phyloP scores from a whole-genome alignment of 2,888 invertebrate species.

The Tipula unca region DNA sequence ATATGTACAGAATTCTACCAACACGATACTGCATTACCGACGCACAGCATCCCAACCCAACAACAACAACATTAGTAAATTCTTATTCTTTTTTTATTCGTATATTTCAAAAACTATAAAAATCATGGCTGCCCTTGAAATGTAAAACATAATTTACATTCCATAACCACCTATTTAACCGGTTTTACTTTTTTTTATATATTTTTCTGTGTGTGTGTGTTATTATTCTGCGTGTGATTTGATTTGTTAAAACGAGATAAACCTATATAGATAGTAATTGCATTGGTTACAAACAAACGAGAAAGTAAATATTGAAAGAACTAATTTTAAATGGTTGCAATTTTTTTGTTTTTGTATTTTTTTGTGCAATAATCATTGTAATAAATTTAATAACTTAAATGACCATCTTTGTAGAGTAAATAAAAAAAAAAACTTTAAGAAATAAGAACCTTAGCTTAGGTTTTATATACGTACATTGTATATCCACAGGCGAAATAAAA shows the following conservation, averaged over 20 bases:
- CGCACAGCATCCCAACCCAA: neutral
- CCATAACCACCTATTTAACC: constrained; percentile 14
- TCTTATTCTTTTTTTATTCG: neutral
- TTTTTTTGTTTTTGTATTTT: neutral
- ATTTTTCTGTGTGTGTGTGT: neutral
- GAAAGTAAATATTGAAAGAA: neutral
- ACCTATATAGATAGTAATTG: neutral
- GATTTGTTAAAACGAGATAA: neutral
- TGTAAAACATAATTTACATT: constrained; percentile 8
- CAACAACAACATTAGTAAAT: neutral
- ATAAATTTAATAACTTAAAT: neutral
- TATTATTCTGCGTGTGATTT: neutral
- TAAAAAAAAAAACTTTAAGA: neutral
- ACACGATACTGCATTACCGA: neutral
- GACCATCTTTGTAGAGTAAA: neutral
- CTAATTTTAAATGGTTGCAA: neutral
- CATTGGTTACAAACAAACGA: neutral
- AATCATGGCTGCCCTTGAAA: constrained; percentile 8
- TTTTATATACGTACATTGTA: too few species aligned
- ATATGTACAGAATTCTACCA: too few species aligned
- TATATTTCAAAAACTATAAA: neutral
- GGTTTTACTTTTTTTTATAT: neutral
- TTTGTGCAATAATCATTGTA: neutral
- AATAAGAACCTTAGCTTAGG: neutral
- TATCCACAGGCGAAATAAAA: too few species aligned